Evolutionary conservation across 2,888 invertebrate species (phyloP).

Genomic region (Druceiella hillmani): DNA sequence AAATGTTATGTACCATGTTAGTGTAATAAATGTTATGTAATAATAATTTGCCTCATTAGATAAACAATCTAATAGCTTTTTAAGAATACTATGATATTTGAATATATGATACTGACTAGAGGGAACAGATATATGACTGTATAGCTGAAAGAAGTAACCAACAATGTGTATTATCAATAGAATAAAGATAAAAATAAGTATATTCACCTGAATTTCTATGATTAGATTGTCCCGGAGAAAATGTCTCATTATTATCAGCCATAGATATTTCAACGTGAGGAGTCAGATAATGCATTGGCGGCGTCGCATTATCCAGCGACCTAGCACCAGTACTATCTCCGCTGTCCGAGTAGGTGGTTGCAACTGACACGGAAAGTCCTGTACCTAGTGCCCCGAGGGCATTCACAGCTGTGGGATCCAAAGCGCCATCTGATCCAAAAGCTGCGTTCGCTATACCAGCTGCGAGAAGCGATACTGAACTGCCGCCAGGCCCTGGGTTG

Average conservation of each 20-base stretch:
- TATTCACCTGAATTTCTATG: conserved; percentile 38
- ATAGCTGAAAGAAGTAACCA: too few relatives aligned
- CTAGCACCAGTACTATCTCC: conserved; percentile 76
- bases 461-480: conserved; percentile 69
- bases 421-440: conserved; percentile 48
- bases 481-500: conserved; percentile 79
- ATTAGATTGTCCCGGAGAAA: conserved; percentile 50
- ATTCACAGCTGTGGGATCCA: conserved; percentile 44
- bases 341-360: conserved; percentile 76
- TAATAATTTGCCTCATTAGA: too few relatives aligned
- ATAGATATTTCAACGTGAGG: conserved; percentile 90
- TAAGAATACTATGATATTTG: too few relatives aligned
- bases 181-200: too few relatives aligned
- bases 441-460: conserved; percentile 58
- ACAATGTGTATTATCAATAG: too few relatives aligned
- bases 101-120: too few relatives aligned
- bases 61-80: too few relatives aligned
- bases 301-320: conserved; percentile 81
- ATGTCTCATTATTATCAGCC: conserved; percentile 73
- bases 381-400: conserved; percentile 55
- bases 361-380: conserved; percentile 60
- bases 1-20: too few relatives aligned
- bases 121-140: too few relatives aligned
- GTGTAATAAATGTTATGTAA: too few relatives aligned
- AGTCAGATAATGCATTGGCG: conserved; percentile 86